phyloP scores from a whole-genome alignment of 2,888 invertebrate genomes.

The Stenurella melanura region DNA sequence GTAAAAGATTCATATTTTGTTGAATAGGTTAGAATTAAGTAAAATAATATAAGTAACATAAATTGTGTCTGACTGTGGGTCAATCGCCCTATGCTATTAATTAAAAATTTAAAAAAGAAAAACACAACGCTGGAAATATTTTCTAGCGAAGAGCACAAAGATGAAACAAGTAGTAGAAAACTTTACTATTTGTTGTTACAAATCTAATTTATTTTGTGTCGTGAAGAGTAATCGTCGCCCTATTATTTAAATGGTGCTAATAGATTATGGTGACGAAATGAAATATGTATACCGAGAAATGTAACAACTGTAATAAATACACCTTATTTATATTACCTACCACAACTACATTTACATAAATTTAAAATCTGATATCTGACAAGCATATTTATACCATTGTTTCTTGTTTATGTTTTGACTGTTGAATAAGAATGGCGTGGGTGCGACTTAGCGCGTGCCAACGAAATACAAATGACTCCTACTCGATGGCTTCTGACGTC shows the following conservation, averaged over 20 bases:
- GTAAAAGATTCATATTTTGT: too few species aligned
- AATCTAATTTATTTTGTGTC: neutral
- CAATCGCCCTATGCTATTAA: too few species aligned
- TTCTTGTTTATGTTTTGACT: conserved; percentile 41
- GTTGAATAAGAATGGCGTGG: conserved; percentile 37
- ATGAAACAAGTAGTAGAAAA: too few species aligned
- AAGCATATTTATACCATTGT: conserved; percentile 41
- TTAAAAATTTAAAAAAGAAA: too few species aligned
- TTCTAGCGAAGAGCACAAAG: too few species aligned
- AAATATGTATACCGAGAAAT: neutral
- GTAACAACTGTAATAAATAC: neutral
- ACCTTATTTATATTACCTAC: conserved; percentile 22
- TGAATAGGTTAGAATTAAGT: too few species aligned
- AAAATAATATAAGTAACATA: too few species aligned
- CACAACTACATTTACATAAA: conserved; percentile 27
- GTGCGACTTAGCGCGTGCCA: conserved; percentile 43
- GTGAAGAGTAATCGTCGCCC: neutral
- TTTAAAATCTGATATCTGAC: conserved; percentile 34
- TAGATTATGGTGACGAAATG: neutral
- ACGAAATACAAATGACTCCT: conserved; percentile 41
- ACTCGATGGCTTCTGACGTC: conserved; percentile 35
- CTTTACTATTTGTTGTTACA: too few species aligned
- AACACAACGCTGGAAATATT: too few species aligned
- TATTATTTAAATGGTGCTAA: neutral
- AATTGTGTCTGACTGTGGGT: too few species aligned